These are phyloP conservation scores for Thaumatotibia leucotreta DNA, from an alignment of 1,140 invertebrate genomes.

Conservation along the genomic window DNA sequence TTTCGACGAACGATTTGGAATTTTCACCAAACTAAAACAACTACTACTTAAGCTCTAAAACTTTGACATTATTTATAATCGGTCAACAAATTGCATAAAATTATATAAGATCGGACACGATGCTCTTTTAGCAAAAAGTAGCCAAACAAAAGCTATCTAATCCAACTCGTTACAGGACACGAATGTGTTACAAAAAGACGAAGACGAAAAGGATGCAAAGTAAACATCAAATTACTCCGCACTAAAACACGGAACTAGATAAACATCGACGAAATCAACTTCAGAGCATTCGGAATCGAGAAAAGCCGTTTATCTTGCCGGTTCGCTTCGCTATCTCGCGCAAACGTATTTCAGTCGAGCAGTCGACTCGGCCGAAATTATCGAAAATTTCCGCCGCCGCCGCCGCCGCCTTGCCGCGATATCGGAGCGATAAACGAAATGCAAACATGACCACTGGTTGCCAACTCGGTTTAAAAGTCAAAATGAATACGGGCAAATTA, in stretches of 20 bases:
- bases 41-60: no score
- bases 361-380: slow-evolving; percentile 33
- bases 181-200: background rate
- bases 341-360: slow-evolving; percentile 12
- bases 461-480: slow-evolving; percentile 3
- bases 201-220: background rate
- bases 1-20: background rate
- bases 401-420: slow-evolving; percentile 24
- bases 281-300: slow-evolving; percentile 10
- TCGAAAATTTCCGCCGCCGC: slow-evolving; percentile 44
- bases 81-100: no score
- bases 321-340: slow-evolving; percentile 12
- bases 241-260: background rate
- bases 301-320: slow-evolving; percentile 11
- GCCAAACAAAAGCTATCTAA: background rate
- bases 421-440: slow-evolving; percentile 40
- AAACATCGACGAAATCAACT: slow-evolving; percentile 10
- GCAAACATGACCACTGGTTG: slow-evolving; percentile 30
- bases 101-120: no score
- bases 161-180: background rate
- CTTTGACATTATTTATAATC: no score
- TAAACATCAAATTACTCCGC: background rate
- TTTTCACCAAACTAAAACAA: no score
- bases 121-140: no score
- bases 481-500: no score